Evolutionary conservation across 2,113 vertebrate species (phyloP).

Genomic region (Ginglymostoma cirratum): DNA sequence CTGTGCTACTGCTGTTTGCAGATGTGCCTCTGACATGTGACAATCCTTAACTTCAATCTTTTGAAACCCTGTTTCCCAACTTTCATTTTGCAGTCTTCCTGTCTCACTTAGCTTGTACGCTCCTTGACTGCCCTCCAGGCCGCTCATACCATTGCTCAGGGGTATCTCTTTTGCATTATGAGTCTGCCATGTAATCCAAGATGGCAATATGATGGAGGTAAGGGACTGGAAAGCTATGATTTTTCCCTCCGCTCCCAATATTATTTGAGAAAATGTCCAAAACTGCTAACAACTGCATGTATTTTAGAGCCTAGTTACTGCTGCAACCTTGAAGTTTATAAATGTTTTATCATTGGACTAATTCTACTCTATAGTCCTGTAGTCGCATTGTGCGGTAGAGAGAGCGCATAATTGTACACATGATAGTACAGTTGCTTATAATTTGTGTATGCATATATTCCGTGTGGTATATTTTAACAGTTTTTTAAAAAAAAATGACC

Average conservation of each 20-base stretch:
- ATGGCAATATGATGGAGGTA: background rate
- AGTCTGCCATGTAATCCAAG: background rate
- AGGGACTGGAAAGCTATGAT: background rate
- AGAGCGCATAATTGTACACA: background rate
- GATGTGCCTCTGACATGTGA: background rate
- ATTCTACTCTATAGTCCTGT: background rate
- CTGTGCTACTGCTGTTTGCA: background rate
- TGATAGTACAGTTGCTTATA: background rate
- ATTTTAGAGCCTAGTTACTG: background rate
- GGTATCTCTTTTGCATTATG: background rate
- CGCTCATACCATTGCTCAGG: background rate
- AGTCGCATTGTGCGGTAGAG: background rate
- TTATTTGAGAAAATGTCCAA: background rate
- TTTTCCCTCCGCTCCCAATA: background rate
- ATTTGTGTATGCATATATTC: background rate
- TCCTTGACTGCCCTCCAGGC: background rate
- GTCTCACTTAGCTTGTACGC: background rate
- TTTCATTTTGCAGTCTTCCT: background rate
- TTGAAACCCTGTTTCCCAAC: background rate
- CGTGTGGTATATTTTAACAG: background rate
- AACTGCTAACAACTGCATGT: background rate
- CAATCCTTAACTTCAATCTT: background rate
- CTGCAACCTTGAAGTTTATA: background rate
- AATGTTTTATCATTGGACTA: background rate
- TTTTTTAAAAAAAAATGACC: background rate